Evolutionary conservation across 2,797 vertebrate genomes (phyloP), one percentile per base, ranked within the genome.

Genomic region (Miichthys miiuy): DNA sequence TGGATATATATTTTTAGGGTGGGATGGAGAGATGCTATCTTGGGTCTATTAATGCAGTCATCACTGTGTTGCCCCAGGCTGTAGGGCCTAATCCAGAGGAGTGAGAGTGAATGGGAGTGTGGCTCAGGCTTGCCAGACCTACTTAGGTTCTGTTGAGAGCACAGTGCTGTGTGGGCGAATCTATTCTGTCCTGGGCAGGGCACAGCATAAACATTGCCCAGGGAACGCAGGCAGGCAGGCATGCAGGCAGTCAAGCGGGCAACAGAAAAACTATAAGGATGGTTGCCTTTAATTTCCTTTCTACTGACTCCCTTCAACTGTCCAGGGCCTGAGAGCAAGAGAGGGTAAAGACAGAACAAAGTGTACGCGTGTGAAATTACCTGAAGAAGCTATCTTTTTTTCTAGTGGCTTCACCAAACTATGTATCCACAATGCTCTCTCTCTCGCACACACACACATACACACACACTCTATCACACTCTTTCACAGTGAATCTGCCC

Each of bases 101-200:
- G 89, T 80, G 87, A 80, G 81, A 91, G 88, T 94, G 92, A 94
- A 94, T 93, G 85, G 92, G 81, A 86, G 88, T 82, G 81, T 78
- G 79, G 91, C 92, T 92, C 78, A 46, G 75, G 88, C 86, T 90
- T 95, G 95, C 93, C 94, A 93, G 87, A 92, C 84, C 77, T 78
- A 91, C 93, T 95, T 94, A 95, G 86, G 90, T 91, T 84, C 93
- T 92, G 90, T 93, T 92, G 90, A 95, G 83, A 92, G 91, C 92
- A 94, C 93, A 94, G 88, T 94, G 94, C 94, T 94, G 93, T 91
- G 92, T 95, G 94, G 91, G 94, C 90, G 83, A 93, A 94, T 95
- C 93, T 93, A 91, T 93, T 94, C 92, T 94, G 85, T 94, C 88
- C 90, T 77, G 83, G 82, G 80, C 90, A 83, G 93, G 92, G 89